Base-by-base conservation (phyloP, 2,797 vertebrate genomes). In the Coendou prehensilis region DNA sequence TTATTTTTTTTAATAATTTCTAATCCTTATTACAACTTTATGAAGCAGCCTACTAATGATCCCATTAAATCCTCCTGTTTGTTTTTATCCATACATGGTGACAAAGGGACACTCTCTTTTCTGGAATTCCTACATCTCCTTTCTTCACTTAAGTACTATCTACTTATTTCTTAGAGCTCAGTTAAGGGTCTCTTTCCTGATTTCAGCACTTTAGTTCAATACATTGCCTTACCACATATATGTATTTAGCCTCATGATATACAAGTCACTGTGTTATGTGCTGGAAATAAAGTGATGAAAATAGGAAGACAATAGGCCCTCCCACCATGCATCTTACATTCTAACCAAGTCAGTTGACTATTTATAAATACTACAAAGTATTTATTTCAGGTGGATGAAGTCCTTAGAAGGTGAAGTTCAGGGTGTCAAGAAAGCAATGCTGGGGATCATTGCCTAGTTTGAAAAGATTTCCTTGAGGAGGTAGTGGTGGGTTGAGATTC, bases 1-100 rank as follows among this genome's bases (percentile, higher is more conserved):
- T 84, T 95, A 11, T 94, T 93, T 89, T 91, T 80, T 57, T 54
- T 73, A 91, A 91, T 84, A 80, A 86, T 82, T 91, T 87, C 56
- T 78, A 89, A 85, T 89, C 20, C 54, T 93, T 82, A 9, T 84
- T 89, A 57, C 18, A 78, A 57, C 26, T 56, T 91, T 91, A n/a
- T 61, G 45, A 94, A 89, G 47, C 56, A 89, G 41, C 20, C 64
- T 82, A 11, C 30, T 78, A 73, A 64, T 61, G 57, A 93, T 56
- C 20, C 45, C 3, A 18, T 37, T 54, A 92, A 54, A 69, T 37
- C 9, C 0, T 73, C 56, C 26, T 63, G 2, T 87, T 96, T 73
- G 22, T 83, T 93, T 93, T 87, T 5, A 7, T 80, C 71, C 89
- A 26, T 41, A 4, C 18, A 7, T 83, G 67, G 28, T 18, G 64